Evolutionary conservation across 2,113 vertebrate genomes (phyloP), one percentile per base, ranked within the genome.

Genomic region (Chrysemys picta): DNA sequence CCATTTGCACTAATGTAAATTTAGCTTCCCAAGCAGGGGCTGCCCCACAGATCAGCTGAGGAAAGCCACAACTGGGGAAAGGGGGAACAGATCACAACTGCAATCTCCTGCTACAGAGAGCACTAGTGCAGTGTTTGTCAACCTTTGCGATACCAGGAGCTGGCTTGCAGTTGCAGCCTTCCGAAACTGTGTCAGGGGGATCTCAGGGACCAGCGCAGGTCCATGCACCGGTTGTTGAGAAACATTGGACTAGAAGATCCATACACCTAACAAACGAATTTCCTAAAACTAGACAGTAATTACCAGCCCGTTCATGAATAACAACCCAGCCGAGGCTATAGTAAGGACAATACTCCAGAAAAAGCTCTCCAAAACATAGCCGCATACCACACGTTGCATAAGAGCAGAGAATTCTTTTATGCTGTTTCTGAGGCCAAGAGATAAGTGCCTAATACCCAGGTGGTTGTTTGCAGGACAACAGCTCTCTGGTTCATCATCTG

Each of bases 311-410:
- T 85, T 47, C 31, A 49, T 21, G 56, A 89, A n/a, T 57, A 82
- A 84, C 50, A 83, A 84, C 78, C 91, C 62, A 17, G 9, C 76
- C 82, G 27, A 47, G 76, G 54, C 29, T 31, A 14, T 8, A 65
- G 31, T 1, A 19, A 82, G 91, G 85, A 91, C 53, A 3, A 12
- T 12, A 35, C 29, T 94, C 72, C 85, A 62, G 88, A 17, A 87
- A 91, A 22, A 88, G 87, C 8, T 65, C 95, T 97, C 84, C 92
- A 78, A 12, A 89, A 90, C 62, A 91, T 95, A 97, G 94, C 69
- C 90, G 92, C 89, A 72, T 79, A 50, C 90, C 89, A 75, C 65
- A 85, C 91, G 87, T 97, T 97, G 96, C 96, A 95, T 97, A 97
- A 97, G 96, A 95, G 49, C 22, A 82, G 29, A 47, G 93, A 88